Percentiles rank a stretch among this genome's conserved stretches.
phyloP scores from a whole-genome alignment of 2,797 vertebrate genomes.

The Platalea minor region DNA sequence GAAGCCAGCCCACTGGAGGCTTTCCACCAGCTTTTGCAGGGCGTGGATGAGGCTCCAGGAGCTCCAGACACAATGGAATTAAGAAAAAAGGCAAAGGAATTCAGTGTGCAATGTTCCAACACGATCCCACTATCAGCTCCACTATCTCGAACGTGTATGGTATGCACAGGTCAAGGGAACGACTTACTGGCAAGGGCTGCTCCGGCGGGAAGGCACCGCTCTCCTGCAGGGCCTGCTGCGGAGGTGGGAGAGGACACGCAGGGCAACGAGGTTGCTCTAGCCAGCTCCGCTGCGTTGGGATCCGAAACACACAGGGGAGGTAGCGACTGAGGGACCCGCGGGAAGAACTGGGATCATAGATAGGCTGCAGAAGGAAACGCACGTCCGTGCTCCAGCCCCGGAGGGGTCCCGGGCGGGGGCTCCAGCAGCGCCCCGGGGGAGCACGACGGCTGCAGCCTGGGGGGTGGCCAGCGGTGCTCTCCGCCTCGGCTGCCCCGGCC shows the following conservation, averaged over 20 bases:
- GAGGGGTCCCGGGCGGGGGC: accelerated
- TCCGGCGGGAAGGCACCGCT: background rate
- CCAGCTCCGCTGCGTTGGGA: accelerated
- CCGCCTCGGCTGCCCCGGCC: background rate
- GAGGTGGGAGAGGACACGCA: background rate
- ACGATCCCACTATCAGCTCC: slow-evolving; percentile 68
- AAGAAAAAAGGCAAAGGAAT: slow-evolving; percentile 67
- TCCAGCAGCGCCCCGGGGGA: background rate
- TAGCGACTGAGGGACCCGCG: background rate
- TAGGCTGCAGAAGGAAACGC: background rate
- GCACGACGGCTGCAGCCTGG: accelerated
- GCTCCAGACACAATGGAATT: slow-evolving; percentile 61
- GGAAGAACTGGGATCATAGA: background rate
- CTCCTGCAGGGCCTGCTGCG: background rate
- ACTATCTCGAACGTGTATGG: slow-evolving; percentile 67
- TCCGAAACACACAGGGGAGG: background rate
- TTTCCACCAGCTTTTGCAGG: background rate
- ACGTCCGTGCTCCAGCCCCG: accelerated
- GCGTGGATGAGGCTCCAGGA: slow-evolving; percentile 41
- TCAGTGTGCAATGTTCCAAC: slow-evolving; percentile 64
- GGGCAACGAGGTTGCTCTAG: accelerated
- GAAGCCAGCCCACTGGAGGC: slow-evolving; percentile 25
- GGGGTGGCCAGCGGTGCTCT: too few relatives aligned
- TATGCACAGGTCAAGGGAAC: slow-evolving; percentile 72
- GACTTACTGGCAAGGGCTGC: slow-evolving; percentile 51